A percentile compares a stretch with the other conserved stretches of the same genome.
phyloP scores from a whole-genome alignment of 2,888 invertebrate genomes.

The Lymantria monacha region DNA sequence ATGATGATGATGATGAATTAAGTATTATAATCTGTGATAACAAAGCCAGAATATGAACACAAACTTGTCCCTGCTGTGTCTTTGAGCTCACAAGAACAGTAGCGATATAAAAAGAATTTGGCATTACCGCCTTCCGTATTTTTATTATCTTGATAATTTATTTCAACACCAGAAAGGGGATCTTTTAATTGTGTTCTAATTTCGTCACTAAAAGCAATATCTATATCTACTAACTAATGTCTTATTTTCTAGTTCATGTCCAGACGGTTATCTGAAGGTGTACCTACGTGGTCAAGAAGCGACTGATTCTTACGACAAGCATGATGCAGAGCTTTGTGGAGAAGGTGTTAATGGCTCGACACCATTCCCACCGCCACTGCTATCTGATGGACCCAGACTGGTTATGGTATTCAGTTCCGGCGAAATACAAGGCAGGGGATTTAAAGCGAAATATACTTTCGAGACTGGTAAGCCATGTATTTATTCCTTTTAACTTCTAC shows the following conservation, averaged over 20 bases:
- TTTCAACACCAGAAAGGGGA: no score
- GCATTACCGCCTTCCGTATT: no score
- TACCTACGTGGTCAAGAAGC: slow-evolving; percentile 96
- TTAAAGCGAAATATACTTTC: slow-evolving; percentile 93
- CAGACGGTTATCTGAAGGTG: slow-evolving; percentile 94
- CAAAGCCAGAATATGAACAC: no score
- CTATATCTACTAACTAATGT: background rate
- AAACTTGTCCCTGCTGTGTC: no score
- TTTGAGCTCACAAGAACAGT: no score
- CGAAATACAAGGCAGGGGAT: slow-evolving; percentile 93
- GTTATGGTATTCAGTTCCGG: slow-evolving; percentile 98
- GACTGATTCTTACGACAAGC: slow-evolving; percentile 95
- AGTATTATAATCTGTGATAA: no score
- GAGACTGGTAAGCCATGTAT: slow-evolving; percentile 85
- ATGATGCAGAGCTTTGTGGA: slow-evolving; percentile 96
- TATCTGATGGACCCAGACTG: slow-evolving; percentile 95
- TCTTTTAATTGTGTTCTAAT: no score
- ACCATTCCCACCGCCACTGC: slow-evolving; percentile 88
- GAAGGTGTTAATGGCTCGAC: slow-evolving; percentile 66
- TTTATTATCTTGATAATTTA: no score
- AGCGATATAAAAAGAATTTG: no score
- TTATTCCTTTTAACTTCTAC: background rate
- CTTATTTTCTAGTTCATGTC: slow-evolving; percentile 75
- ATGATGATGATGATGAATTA: no score
- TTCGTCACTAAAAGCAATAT: no score